These are phyloP conservation scores for Drosophila melanogaster DNA, from an alignment of 1,140 invertebrate species.

Conservation along the genomic window DNA sequence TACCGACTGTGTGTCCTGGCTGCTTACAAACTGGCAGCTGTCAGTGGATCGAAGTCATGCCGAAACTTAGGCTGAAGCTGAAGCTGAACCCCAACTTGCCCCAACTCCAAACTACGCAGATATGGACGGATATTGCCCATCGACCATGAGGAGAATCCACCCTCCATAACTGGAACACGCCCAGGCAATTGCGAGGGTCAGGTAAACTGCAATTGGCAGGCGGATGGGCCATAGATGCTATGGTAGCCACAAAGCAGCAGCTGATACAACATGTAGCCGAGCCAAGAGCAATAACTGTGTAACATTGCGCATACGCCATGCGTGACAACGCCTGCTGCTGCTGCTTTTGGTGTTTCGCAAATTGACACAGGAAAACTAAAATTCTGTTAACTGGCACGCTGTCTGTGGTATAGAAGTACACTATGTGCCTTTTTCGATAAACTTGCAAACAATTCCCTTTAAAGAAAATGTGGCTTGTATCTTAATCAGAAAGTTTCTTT, in stretches of 20 bases:
- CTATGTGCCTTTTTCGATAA: not conserved
- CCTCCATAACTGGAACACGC: constrained; percentile 43
- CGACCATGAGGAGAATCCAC: constrained; percentile 38
- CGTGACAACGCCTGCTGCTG: constrained; percentile 50
- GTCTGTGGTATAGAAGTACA: constrained; percentile 7
- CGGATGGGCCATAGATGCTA: constrained; percentile 16
- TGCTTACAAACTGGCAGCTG: constrained; percentile 18
- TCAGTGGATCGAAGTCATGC: constrained; percentile 26
- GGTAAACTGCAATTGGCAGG: constrained; percentile 72
- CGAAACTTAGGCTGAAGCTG: constrained; percentile 34
- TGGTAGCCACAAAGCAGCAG: constrained; percentile 10
- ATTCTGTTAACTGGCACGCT: constrained; percentile 30
- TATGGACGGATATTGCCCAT: constrained; percentile 31
- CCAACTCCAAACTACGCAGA: not conserved
- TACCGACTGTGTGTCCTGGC: constrained; percentile 15
- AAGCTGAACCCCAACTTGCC: not conserved
- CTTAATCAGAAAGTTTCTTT: no score
- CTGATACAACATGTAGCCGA: constrained; percentile 29
- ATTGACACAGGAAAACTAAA: constrained; percentile 52
- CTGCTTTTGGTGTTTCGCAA: constrained; percentile 12
- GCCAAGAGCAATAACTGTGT: constrained; percentile 11
- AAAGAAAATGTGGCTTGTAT: no score
- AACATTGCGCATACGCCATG: constrained; percentile 58
- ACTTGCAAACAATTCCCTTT: no score
- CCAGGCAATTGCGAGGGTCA: constrained; percentile 61